Evolutionary conservation across 2,888 invertebrate genomes (phyloP).

Genomic region (Apamea monoglypha): DNA sequence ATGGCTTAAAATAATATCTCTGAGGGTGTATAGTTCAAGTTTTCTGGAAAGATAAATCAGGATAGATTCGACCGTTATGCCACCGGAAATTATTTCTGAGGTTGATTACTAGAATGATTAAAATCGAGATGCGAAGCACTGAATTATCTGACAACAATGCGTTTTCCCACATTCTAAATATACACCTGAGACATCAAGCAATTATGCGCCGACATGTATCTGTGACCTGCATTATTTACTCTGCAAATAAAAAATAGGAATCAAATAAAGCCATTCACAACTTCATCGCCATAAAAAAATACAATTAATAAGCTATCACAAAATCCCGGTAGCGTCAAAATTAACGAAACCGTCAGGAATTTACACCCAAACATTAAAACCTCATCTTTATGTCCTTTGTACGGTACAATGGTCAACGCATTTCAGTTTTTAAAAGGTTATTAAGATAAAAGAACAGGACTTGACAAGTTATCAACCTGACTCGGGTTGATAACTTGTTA

Average conservation of each 20-base stretch:
- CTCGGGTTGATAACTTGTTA: not conserved
- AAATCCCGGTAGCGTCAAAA: constrained; percentile 23
- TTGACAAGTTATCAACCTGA: not conserved
- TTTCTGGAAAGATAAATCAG: not conserved
- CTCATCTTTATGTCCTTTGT: constrained; percentile 28
- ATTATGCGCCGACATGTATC: not conserved
- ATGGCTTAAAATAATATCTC: no score
- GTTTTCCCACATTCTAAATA: not conserved
- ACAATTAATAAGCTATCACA: constrained; percentile 17
- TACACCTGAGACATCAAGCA: not conserved
- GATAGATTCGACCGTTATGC: not conserved
- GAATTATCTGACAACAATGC: not conserved
- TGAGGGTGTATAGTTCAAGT: no score
- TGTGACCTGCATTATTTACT: not conserved
- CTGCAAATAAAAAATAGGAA: not conserved
- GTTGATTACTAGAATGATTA: not conserved
- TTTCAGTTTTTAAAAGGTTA: constrained; percentile 28
- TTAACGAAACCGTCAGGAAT: constrained; percentile 33
- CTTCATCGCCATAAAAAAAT: not conserved
- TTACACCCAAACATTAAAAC: constrained; percentile 7
- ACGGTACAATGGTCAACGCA: not conserved
- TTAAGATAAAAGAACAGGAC: constrained; percentile 19
- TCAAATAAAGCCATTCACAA: not conserved
- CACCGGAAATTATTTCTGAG: not conserved
- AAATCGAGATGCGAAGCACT: not conserved